phyloP scores from a whole-genome alignment of 2,888 invertebrate genomes.

The Agrotis exclamationis region DNA sequence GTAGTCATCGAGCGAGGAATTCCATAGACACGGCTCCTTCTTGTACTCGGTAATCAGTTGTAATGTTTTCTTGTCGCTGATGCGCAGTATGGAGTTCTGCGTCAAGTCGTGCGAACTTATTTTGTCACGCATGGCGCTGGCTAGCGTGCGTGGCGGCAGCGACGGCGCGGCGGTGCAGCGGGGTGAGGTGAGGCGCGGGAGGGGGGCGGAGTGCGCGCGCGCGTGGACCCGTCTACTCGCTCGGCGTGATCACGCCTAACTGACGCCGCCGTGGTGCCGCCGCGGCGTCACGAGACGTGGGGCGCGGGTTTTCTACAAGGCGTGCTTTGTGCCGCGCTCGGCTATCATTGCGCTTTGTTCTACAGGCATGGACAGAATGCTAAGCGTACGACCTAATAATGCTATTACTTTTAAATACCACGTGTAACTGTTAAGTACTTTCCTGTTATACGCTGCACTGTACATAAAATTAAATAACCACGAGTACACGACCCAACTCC shows the following conservation, averaged over 20 bases:
- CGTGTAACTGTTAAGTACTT: conserved; percentile 6
- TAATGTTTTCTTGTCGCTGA: conserved; percentile 70
- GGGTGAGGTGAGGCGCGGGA: conserved; percentile 13
- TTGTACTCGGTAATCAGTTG: conserved; percentile 73
- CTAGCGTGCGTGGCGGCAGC: conserved; percentile 30
- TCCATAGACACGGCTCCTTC: conserved; percentile 76
- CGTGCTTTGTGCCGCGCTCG: conserved; percentile 18
- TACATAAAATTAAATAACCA: conserved; percentile 1
- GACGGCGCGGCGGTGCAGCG: conserved; percentile 19
- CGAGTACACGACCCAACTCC: not conserved
- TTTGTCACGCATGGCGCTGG: conserved; percentile 50
- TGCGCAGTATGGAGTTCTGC: conserved; percentile 67
- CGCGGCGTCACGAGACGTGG: conserved; percentile 47
- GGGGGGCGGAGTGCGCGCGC: conserved; percentile 46
- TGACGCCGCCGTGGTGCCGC: conserved; percentile 53
- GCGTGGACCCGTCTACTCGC: conserved; percentile 56
- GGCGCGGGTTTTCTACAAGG: conserved; percentile 12
- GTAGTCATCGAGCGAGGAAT: conserved; percentile 69
- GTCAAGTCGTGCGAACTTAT: conserved; percentile 45
- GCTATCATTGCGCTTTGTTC: conserved; percentile 35
- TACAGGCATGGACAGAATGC: conserved; percentile 33
- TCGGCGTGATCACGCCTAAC: conserved; percentile 70
- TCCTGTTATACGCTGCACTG: not conserved
- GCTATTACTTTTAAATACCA: conserved; percentile 12
- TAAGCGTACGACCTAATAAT: not conserved